Conservation (phyloP, 2,888 invertebrate species). For the Seira sanloemensis region DNA sequence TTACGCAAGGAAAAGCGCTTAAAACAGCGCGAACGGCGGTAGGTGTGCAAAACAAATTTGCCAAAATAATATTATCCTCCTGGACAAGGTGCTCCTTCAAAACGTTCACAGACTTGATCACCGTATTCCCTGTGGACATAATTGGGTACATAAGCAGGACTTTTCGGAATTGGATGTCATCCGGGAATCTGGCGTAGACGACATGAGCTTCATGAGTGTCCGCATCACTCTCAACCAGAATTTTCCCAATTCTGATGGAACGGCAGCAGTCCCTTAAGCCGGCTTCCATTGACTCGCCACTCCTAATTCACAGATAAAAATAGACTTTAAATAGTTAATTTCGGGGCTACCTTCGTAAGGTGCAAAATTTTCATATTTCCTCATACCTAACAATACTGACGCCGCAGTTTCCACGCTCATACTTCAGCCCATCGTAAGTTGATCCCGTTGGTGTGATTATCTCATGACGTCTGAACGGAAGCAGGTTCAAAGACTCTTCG, state of each 20-base stretch:
- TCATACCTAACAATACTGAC: conserved; percentile 90
- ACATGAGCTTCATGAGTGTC: conserved; percentile 98
- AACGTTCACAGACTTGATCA: conserved; percentile 94
- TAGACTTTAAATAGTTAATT: background rate
- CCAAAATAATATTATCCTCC: conserved; percentile 96
- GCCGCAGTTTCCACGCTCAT: conserved; percentile 98
- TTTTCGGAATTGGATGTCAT: conserved; percentile 91
- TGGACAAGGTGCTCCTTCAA: conserved; percentile 94
- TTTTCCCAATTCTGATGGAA: conserved; percentile 98
- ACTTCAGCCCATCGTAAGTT: conserved; percentile 93
- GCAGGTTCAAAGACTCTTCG: conserved; percentile 97
- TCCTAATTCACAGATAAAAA: conserved; percentile 11
- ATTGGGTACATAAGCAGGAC: conserved; percentile 92
- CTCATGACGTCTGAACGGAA: conserved; percentile 93
- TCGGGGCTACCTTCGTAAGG: conserved; percentile 89
- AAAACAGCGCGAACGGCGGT: conserved; percentile 90
- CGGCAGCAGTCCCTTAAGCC: conserved; percentile 97
- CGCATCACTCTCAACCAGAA: conserved; percentile 95
- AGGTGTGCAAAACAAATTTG: conserved; percentile 98
- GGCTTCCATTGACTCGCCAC: conserved; percentile 54
- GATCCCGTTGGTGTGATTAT: conserved; percentile 96
- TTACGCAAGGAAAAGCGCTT: conserved; percentile 86
- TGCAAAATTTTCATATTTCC: conserved; percentile 82
- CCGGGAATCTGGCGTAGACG: conserved; percentile 97
- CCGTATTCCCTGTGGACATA: conserved; percentile 98